Conservation (phyloP, 2,888 invertebrate species). For the Endotricha flammealis region DNA sequence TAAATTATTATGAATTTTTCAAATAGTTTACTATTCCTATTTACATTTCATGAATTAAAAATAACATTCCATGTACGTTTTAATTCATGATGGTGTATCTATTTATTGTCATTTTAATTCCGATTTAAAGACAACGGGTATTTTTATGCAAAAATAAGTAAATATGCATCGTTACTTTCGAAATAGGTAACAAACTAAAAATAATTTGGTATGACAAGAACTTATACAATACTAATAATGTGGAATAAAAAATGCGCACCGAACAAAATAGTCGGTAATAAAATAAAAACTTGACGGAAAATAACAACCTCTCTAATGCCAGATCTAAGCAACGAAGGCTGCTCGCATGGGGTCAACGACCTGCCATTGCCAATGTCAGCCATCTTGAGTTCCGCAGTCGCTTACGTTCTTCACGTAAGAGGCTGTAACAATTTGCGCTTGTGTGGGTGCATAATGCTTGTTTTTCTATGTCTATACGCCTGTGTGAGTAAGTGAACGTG, state of each 20-base stretch:
- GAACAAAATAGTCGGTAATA: slow-evolving; percentile 39
- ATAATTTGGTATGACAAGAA: too few relatives aligned
- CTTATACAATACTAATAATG: too few relatives aligned
- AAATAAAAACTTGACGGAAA: slow-evolving; percentile 61
- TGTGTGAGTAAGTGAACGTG: slow-evolving; percentile 61
- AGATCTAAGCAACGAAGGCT: slow-evolving; percentile 76
- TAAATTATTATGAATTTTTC: too few relatives aligned
- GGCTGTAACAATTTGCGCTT: slow-evolving; percentile 62
- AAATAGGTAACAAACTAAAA: too few relatives aligned
- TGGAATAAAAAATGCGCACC: slow-evolving; percentile 16
- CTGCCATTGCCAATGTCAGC: slow-evolving; percentile 78
- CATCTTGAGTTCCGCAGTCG: slow-evolving; percentile 77
- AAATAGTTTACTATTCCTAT: too few relatives aligned
- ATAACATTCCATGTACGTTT: too few relatives aligned
- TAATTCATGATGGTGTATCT: too few relatives aligned
- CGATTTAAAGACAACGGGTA: too few relatives aligned
- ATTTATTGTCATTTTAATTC: too few relatives aligned
- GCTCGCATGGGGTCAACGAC: slow-evolving; percentile 68
- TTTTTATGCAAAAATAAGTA: too few relatives aligned
- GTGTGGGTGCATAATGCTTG: slow-evolving; percentile 70
- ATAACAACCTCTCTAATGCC: slow-evolving; percentile 74
- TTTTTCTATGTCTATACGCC: slow-evolving; percentile 61
- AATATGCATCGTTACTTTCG: too few relatives aligned
- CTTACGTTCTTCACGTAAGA: slow-evolving; percentile 77
- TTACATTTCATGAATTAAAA: too few relatives aligned